phyloP scores from a whole-genome alignment of 2,797 vertebrate species.

The Euphonia xanthogaster region DNA sequence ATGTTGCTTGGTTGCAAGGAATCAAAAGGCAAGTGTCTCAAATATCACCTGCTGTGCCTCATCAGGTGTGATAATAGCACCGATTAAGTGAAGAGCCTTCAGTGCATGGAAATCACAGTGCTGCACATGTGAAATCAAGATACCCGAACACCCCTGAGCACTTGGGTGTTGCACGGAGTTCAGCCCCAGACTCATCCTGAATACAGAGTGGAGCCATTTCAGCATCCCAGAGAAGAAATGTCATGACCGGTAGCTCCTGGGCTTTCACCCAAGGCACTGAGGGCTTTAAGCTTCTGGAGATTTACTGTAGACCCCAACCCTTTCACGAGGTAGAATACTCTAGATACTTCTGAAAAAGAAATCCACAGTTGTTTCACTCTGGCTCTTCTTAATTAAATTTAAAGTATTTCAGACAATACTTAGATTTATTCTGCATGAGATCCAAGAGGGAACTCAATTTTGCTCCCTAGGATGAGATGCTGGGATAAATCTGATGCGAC shows the following conservation, averaged over 20 bases:
- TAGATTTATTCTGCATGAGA: not conserved
- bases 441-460: not conserved
- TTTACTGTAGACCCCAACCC: not conserved
- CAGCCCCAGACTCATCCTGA: not conserved
- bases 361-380: not conserved
- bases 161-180: not conserved
- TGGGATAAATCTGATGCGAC: not conserved
- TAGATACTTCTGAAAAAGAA: not conserved
- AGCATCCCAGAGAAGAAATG: not conserved
- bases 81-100: conserved; percentile 31
- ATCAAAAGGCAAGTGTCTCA: conserved; percentile 45
- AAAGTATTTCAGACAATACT: conserved; percentile 3
- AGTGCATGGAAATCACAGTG: not conserved
- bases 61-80: conserved; percentile 53
- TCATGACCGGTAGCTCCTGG: not conserved
- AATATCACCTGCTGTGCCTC: conserved; percentile 52
- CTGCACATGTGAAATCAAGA: conserved; percentile 7
- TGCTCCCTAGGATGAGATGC: not conserved
- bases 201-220: not conserved
- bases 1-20: conserved; percentile 43
- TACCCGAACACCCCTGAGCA: not conserved
- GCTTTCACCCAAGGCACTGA: not conserved
- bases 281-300: not conserved
- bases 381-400: not conserved
- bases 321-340: not conserved